Conservation (phyloP, 1,140 invertebrate species). For the Euura lappo region DNA sequence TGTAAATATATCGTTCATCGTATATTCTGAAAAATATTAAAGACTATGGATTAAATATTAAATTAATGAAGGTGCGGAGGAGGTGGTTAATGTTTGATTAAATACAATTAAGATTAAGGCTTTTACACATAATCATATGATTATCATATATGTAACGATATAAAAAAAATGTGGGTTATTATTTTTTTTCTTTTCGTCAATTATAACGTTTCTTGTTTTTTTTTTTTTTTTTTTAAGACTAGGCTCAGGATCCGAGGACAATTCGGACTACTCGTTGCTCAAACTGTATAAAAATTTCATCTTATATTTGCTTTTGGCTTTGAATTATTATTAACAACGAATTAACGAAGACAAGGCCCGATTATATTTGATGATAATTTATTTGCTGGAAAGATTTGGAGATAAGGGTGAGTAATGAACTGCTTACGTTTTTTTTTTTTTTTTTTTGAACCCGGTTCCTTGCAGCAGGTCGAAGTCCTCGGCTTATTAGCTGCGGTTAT, state of each 20-base stretch:
- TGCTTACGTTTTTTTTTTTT: too few species aligned
- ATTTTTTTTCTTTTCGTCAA: slow-evolving; percentile 14
- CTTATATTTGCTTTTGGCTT: too few species aligned
- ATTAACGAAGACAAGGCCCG: too few species aligned
- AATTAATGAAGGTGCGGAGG: slow-evolving; percentile 34
- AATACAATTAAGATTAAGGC: background rate
- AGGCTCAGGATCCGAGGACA: slow-evolving; percentile 34
- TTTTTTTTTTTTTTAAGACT: slow-evolving; percentile 34
- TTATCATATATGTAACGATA: too few species aligned
- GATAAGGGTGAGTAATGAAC: too few species aligned
- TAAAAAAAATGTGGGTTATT: background rate
- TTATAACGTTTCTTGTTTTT: slow-evolving; percentile 15
- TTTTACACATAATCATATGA: too few species aligned
- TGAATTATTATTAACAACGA: too few species aligned
- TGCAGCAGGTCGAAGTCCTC: too few species aligned
- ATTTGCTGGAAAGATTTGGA: too few species aligned
- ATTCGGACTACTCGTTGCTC: background rate
- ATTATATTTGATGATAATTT: too few species aligned
- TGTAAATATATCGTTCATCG: background rate
- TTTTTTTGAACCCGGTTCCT: too few species aligned
- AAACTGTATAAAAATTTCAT: background rate
- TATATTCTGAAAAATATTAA: slow-evolving; percentile 10
- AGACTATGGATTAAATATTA: slow-evolving; percentile 35
- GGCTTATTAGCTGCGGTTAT: background rate
- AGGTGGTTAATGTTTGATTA: slow-evolving; percentile 29